A percentile compares a stretch with the other conserved stretches of the same genome.
Evolutionary conservation across 2,888 invertebrate genomes (phyloP).

Genomic region (Drosophila antonietae): DNA sequence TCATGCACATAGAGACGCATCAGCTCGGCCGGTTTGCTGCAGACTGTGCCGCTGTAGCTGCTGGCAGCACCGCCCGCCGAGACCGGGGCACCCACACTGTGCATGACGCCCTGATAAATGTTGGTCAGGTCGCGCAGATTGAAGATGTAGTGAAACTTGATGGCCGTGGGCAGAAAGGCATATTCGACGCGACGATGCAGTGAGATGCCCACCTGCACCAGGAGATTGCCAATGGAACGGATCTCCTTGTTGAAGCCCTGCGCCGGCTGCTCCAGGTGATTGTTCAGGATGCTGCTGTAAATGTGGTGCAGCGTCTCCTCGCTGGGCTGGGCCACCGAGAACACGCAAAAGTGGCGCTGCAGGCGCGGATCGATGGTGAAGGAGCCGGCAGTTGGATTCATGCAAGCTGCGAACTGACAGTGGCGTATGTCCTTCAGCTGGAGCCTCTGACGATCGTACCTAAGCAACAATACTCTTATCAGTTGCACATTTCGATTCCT

Average conservation of each 20-base stretch:
- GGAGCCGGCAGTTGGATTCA: constrained; percentile 99
- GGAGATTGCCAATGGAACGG: constrained; percentile 71
- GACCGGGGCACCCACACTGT: constrained; percentile 88
- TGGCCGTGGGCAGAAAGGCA: constrained; percentile 95
- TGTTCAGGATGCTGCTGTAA: constrained; percentile 92
- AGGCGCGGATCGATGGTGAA: constrained; percentile 97
- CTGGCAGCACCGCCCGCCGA: constrained; percentile 43
- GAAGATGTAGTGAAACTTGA: constrained; percentile 97
- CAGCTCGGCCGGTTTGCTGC: constrained; percentile 89
- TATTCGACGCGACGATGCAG: constrained; percentile 91
- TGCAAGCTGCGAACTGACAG: constrained; percentile 96
- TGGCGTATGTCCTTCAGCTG: constrained; percentile 95
- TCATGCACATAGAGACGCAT: constrained; percentile 96
- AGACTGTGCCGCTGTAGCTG: constrained; percentile 77
- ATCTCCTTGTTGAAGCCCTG: constrained; percentile 88
- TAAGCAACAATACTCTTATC: constrained; percentile 19
- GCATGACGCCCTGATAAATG: constrained; percentile 96
- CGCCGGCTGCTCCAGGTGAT: constrained; percentile 88
- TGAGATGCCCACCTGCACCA: constrained; percentile 89
- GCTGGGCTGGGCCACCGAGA: constrained; percentile 93
- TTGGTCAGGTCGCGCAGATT: constrained; percentile 96
- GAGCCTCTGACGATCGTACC: constrained; percentile 91
- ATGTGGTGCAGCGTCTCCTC: constrained; percentile 92
- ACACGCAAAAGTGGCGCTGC: constrained; percentile 94
- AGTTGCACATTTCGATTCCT: not conserved